phyloP scores from a whole-genome alignment of 1,140 invertebrate species.

The Luehdorfia chinensis region DNA sequence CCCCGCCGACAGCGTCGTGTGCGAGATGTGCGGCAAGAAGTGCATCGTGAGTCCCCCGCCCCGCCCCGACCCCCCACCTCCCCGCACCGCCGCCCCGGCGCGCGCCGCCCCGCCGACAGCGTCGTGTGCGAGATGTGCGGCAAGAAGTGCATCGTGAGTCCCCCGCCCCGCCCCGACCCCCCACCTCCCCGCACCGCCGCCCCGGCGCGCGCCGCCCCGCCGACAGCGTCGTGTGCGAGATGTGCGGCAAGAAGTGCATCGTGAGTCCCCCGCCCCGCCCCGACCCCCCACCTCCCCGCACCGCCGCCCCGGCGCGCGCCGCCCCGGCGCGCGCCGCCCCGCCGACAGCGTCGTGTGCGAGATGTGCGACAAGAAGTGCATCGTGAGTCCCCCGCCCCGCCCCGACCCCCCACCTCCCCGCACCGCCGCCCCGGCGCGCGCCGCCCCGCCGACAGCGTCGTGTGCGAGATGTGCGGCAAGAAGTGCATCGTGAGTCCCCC shows the following conservation, averaged over 20 bases:
- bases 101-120: conserved; percentile 6
- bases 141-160: conserved; percentile 46
- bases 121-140: conserved; percentile 55
- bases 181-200: too few species aligned
- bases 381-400: conserved; percentile 33
- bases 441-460: conserved; percentile 19
- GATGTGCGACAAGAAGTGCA: conserved; percentile 48
- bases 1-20: conserved; percentile 28
- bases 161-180: too few species aligned
- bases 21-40: conserved; percentile 52
- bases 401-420: too few species aligned
- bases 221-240: conserved; percentile 40
- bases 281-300: too few species aligned
- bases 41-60: conserved; percentile 36
- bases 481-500: conserved; percentile 51
- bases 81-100: conserved; percentile 23
- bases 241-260: conserved; percentile 49
- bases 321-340: too few species aligned
- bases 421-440: conserved; percentile 20
- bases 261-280: conserved; percentile 29
- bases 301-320: too few species aligned
- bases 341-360: conserved; percentile 39
- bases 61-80: too few species aligned
- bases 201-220: not conserved
- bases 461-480: conserved; percentile 55